A percentile compares a stretch with the other conserved stretches of the same genome.
phyloP scores from a whole-genome alignment of 2,888 invertebrate genomes.

The Cheilosia urbana region DNA sequence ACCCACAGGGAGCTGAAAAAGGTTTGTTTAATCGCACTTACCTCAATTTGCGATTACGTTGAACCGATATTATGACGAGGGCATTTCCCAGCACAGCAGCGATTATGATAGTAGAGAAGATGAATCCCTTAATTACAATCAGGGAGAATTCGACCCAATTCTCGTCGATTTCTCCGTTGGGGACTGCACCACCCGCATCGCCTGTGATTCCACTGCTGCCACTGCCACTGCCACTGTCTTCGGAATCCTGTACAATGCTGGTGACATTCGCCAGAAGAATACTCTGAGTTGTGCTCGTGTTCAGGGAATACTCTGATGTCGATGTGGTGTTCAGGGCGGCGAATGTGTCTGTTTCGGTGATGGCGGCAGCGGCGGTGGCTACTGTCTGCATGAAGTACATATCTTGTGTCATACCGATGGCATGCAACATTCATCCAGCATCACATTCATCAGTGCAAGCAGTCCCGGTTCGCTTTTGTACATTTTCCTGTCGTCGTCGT shows the following conservation, averaged over 20 bases:
- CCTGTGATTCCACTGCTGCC: constrained; percentile 53
- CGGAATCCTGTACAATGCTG: constrained; percentile 64
- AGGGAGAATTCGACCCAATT: constrained; percentile 86
- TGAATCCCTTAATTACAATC: constrained; percentile 89
- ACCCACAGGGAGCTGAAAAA: too few species aligned
- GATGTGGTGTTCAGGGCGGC: constrained; percentile 68
- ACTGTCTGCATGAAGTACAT: constrained; percentile 77
- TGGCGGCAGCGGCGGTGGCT: constrained; percentile 63
- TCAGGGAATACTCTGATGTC: constrained; percentile 51
- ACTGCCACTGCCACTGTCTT: constrained; percentile 59
- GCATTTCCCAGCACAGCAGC: constrained; percentile 96
- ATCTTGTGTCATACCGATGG: constrained; percentile 76
- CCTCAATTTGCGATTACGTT: constrained; percentile 84
- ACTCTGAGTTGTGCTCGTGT: constrained; percentile 64
- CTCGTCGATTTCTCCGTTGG: constrained; percentile 75
- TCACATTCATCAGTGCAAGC: constrained; percentile 67
- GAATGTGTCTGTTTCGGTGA: constrained; percentile 63
- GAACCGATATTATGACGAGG: constrained; percentile 87
- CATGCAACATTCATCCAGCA: constrained; percentile 64
- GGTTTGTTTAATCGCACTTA: constrained; percentile 77
- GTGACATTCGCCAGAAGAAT: constrained; percentile 59
- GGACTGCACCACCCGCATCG: constrained; percentile 45
- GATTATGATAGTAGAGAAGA: constrained; percentile 94
- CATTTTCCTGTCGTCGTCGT: constrained; percentile 59
- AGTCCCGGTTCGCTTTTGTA: constrained; percentile 45